Conservation (phyloP, 2,888 invertebrate species). For the Operophtera brumata region DNA sequence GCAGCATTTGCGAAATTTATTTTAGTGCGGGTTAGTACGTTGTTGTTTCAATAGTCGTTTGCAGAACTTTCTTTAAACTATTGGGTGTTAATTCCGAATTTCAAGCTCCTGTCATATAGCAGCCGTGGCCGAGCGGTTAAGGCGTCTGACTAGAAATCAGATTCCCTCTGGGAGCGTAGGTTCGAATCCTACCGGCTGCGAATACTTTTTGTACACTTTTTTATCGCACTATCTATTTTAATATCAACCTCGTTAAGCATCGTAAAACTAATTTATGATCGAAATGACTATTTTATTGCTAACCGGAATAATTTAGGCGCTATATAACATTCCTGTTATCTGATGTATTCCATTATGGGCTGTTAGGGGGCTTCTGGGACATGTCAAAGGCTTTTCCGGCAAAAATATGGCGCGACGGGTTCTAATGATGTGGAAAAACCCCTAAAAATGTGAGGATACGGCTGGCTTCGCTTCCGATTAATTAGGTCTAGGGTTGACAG, state of each 20-base stretch:
- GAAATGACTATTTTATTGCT: slow-evolving; percentile 45
- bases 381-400: slow-evolving; percentile 30
- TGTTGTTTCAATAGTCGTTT: too few species aligned
- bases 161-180: slow-evolving; percentile 95
- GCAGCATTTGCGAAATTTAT: too few species aligned
- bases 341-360: slow-evolving; percentile 32
- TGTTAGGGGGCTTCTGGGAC: slow-evolving; percentile 28
- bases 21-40: too few species aligned
- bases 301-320: slow-evolving; percentile 36
- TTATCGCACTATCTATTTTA: slow-evolving; percentile 20
- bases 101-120: slow-evolving; percentile 82
- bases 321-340: slow-evolving; percentile 34
- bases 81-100: slow-evolving; percentile 18
- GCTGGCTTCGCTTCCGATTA: slow-evolving; percentile 46
- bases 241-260: slow-evolving; percentile 27
- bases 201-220: slow-evolving; percentile 34
- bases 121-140: slow-evolving; percentile 94
- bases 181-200: slow-evolving; percentile 95
- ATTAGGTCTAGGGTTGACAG: slow-evolving; percentile 36
- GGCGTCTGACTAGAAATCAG: slow-evolving; percentile 94
- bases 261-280: slow-evolving; percentile 34
- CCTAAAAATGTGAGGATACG: slow-evolving; percentile 22
- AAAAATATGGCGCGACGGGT: slow-evolving; percentile 34
- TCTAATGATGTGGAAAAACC: slow-evolving; percentile 43
- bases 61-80: neutral